Conservation (phyloP, 1,140 invertebrate species). For the Eriocheir sinensis region DNA sequence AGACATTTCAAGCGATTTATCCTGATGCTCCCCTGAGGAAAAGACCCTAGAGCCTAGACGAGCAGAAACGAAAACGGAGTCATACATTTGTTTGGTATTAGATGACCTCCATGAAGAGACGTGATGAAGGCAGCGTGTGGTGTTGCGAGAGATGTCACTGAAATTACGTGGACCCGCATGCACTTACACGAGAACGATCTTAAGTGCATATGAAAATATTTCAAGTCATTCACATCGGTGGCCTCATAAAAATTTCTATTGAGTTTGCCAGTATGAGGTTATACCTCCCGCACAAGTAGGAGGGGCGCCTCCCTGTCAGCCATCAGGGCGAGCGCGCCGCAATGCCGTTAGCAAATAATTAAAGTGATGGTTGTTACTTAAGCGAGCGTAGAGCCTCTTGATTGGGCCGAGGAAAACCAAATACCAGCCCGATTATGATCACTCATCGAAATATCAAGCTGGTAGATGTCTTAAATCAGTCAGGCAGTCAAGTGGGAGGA, state of each 20-base stretch:
- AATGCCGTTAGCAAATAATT: background rate
- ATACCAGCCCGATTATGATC: background rate
- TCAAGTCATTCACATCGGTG: constrained; percentile 5
- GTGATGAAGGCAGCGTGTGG: constrained; percentile 18
- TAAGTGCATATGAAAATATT: constrained; percentile 30
- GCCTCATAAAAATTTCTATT: background rate
- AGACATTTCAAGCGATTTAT: background rate
- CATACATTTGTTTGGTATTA: constrained; percentile 17
- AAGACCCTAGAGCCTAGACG: constrained; percentile 2
- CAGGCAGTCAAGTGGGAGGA: constrained; percentile 8
- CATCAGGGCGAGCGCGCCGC: background rate
- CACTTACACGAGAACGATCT: constrained; percentile 42
- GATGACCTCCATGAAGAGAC: background rate
- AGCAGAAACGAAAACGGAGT: background rate
- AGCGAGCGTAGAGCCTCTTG: background rate
- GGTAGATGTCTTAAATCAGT: constrained; percentile 44
- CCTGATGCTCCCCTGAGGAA: background rate
- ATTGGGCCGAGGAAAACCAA: background rate
- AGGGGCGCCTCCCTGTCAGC: background rate
- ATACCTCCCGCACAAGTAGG: background rate
- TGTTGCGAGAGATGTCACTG: background rate
- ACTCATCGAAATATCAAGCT: constrained; percentile 7
- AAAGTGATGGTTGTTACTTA: background rate
- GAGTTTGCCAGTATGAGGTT: background rate
- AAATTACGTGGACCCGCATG: constrained; percentile 27